Evolutionary conservation across 1,140 invertebrate species (phyloP).

Genomic region (Heliconius congener): DNA sequence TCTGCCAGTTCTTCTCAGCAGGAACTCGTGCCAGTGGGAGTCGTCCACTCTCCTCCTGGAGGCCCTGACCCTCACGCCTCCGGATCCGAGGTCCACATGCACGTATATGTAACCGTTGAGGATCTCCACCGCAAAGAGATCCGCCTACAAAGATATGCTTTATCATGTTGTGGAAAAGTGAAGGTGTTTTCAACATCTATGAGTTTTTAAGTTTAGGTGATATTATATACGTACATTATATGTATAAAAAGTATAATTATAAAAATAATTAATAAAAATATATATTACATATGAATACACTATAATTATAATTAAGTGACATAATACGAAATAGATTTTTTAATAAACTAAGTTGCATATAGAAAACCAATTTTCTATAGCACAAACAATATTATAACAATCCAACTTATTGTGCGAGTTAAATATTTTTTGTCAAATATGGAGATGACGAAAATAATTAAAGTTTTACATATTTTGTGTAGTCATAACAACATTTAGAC

Average conservation of each 20-base stretch:
- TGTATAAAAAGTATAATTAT: not conserved
- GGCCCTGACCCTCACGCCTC: slow-evolving; percentile 91
- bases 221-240: not conserved
- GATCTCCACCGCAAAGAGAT: slow-evolving; percentile 96
- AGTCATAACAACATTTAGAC: too few relatives aligned
- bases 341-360: not conserved
- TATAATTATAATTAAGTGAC: not conserved
- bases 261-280: not conserved
- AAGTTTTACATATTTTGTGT: too few relatives aligned
- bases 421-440: too few relatives aligned
- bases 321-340: not conserved
- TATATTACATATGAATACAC: not conserved
- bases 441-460: too few relatives aligned
- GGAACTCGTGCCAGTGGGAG: slow-evolving; percentile 94
- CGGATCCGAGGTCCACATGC: slow-evolving; percentile 95
- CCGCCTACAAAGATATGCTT: slow-evolving; percentile 82
- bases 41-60: slow-evolving; percentile 93
- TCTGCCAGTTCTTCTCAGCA: slow-evolving; percentile 88
- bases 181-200: too few relatives aligned
- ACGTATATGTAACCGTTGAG: slow-evolving; percentile 96
- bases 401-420: too few relatives aligned
- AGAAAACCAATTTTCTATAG: not conserved
- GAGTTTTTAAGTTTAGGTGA: too few relatives aligned
- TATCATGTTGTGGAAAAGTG: not conserved
- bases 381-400: not conserved